Percentiles rank a stretch among this genome's conserved stretches.
These are phyloP conservation scores for Drosophila sp. DNA, from an alignment of 1,140 invertebrate species.

Conservation along the genomic window DNA sequence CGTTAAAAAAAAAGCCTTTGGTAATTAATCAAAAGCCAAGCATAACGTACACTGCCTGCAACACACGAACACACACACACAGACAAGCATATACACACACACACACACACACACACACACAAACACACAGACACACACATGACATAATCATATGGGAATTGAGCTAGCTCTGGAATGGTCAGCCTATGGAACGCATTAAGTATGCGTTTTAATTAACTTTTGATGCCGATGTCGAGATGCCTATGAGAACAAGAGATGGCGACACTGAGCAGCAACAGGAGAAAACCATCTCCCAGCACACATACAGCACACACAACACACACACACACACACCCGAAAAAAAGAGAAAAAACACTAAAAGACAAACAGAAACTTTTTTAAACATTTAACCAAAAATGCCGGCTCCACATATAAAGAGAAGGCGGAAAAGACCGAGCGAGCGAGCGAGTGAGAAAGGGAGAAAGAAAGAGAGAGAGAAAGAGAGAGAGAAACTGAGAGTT, in stretches of 20 bases:
- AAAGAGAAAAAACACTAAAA: not conserved
- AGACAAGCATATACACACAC: not conserved
- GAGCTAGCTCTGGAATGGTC: conserved; percentile 3
- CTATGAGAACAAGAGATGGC: conserved; percentile 26
- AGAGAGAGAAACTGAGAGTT: not conserved
- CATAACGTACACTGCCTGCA: conserved; percentile 9
- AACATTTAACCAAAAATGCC: conserved; percentile 9
- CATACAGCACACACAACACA: not conserved
- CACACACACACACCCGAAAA: not conserved
- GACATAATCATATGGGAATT: conserved; percentile 12
- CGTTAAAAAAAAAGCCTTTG: conserved; percentile 4
- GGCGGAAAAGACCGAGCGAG: not conserved
- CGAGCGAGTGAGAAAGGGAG: not conserved
- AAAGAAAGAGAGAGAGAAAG: not conserved
- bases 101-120: not conserved
- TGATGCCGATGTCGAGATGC: conserved; percentile 40
- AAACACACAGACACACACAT: not conserved
- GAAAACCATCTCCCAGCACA: conserved; percentile 20
- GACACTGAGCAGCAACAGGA: conserved; percentile 32
- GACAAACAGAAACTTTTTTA: conserved; percentile 4
- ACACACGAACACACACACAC: conserved; percentile 7
- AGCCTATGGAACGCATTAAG: conserved; percentile 55
- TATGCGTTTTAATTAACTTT: conserved; percentile 76
- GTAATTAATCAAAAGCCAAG: conserved; percentile 16
- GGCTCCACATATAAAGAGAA: not conserved